Percentiles rank a stretch among this genome's conserved stretches.
phyloP scores from a whole-genome alignment of 2,888 invertebrate species.

The Plemyria rubiginata region DNA sequence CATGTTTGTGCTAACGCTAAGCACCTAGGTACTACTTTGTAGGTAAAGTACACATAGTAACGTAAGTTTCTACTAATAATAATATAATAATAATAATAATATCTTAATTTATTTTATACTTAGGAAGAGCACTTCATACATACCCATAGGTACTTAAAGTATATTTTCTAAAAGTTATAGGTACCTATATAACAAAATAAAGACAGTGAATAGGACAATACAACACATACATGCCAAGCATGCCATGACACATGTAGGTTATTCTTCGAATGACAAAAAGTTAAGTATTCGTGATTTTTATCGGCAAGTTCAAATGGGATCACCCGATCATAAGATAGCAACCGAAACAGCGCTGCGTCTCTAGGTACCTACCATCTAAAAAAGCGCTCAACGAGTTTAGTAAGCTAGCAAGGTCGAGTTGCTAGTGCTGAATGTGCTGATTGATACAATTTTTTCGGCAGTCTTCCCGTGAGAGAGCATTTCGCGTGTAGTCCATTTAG shows the following conservation, averaged over 20 bases:
- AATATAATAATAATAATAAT: no score
- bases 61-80: no score
- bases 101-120: no score
- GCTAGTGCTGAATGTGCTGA: no score
- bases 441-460: slow-evolving; percentile 41
- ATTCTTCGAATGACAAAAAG: slow-evolving; percentile 14
- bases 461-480: slow-evolving; percentile 43
- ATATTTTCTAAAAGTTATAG: not conserved
- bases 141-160: not conserved
- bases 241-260: slow-evolving; percentile 1
- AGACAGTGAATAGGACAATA: not conserved
- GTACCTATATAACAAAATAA: no score
- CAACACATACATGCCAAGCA: slow-evolving; percentile 1
- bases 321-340: slow-evolving; percentile 56
- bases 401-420: slow-evolving; percentile 50
- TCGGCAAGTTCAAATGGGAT: slow-evolving; percentile 46
- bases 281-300: slow-evolving; percentile 42
- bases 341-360: slow-evolving; percentile 54
- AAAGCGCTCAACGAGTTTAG: slow-evolving; percentile 36
- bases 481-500: slow-evolving; percentile 41
- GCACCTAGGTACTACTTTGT: no score
- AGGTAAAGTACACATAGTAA: no score
- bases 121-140: no score
- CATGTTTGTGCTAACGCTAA: no score
- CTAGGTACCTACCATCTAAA: no score